Conservation (phyloP, 2,113 vertebrate genomes). For the Hydrolagus affinis region DNA sequence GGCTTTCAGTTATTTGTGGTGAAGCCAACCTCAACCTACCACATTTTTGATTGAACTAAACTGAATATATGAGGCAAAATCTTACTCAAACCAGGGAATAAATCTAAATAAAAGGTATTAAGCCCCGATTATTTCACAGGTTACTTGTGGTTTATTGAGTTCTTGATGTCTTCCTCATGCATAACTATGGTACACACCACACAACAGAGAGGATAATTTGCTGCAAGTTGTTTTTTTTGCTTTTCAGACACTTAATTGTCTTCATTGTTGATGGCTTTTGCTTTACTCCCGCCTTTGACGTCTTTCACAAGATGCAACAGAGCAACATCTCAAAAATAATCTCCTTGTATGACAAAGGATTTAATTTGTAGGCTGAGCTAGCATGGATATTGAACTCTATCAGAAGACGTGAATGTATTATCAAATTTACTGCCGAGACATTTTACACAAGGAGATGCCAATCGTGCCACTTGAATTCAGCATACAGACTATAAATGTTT, state of each 20-base stretch:
- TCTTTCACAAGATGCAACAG: too few relatives aligned
- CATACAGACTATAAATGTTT: too few relatives aligned
- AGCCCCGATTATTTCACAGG: background rate
- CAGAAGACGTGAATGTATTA: too few relatives aligned
- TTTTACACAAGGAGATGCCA: too few relatives aligned
- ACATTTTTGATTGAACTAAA: slow-evolving; percentile 9
- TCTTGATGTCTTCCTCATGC: background rate
- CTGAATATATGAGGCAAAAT: background rate
- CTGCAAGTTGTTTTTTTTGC: background rate
- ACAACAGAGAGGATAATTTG: background rate
- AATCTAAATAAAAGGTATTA: background rate
- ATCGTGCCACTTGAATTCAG: too few relatives aligned
- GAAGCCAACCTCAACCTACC: background rate
- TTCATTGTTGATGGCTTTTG: too few relatives aligned
- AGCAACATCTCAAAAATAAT: too few relatives aligned
- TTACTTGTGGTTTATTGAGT: background rate
- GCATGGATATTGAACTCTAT: too few relatives aligned
- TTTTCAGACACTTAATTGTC: background rate
- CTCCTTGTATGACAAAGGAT: too few relatives aligned
- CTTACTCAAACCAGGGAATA: background rate
- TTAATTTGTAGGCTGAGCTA: too few relatives aligned
- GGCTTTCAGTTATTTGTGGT: background rate
- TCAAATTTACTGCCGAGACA: too few relatives aligned
- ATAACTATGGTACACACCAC: background rate
- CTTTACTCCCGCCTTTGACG: too few relatives aligned